Percentiles rank a stretch among this genome's conserved stretches.
Evolutionary conservation across 2,113 vertebrate genomes (phyloP).

Genomic region (Chloebia gouldiae): DNA sequence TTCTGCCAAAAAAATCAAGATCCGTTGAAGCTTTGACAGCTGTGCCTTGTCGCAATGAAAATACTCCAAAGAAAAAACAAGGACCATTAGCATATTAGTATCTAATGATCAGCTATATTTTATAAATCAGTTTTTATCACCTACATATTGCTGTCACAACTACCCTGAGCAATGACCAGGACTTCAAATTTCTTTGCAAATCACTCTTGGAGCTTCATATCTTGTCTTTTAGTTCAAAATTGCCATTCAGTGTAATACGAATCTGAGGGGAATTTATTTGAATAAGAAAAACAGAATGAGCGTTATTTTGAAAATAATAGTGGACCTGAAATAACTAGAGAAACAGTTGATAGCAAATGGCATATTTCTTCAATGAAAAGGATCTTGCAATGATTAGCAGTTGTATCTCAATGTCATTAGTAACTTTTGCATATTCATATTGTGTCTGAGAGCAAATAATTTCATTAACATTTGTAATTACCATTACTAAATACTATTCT

Average conservation of each 20-base stretch:
- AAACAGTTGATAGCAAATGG: neutral
- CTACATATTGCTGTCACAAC: neutral
- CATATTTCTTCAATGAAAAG: neutral
- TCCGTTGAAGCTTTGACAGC: slow-evolving; percentile 38
- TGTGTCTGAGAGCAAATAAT: neutral
- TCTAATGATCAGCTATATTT: neutral
- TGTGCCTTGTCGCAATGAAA: slow-evolving; percentile 48
- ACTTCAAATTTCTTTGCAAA: neutral
- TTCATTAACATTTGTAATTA: neutral
- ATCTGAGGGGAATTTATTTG: neutral
- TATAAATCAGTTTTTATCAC: neutral
- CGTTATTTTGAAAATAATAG: neutral
- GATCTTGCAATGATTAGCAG: neutral
- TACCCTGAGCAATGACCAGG: neutral
- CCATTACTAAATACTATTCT: neutral
- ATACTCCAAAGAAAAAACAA: slow-evolving; percentile 15
- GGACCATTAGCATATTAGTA: neutral
- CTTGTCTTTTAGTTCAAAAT: neutral
- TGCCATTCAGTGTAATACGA: neutral
- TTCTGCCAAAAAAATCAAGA: slow-evolving; percentile 52
- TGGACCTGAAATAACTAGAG: neutral
- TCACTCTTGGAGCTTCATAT: neutral
- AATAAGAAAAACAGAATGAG: neutral
- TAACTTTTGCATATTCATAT: neutral
- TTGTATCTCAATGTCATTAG: neutral